These are phyloP conservation scores for Melipona bicolor DNA, from an alignment of 2,888 invertebrate species.

Conservation along the genomic window DNA sequence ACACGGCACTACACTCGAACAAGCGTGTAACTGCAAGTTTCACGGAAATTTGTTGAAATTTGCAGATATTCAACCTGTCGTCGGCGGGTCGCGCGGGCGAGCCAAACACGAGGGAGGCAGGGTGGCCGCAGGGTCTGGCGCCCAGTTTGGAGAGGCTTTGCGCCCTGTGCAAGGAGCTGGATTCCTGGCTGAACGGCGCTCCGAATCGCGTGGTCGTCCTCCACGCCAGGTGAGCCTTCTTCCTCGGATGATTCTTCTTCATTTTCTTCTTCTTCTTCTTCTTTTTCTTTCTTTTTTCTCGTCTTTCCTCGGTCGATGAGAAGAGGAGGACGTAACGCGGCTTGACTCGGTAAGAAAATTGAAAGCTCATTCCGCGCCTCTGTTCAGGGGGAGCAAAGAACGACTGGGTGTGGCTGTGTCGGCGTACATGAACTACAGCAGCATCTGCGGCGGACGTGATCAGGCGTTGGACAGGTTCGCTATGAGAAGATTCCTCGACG, in stretches of 20 bases:
- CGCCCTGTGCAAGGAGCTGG: constrained; percentile 96
- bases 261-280: not conserved
- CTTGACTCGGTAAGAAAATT: not conserved
- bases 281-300: not conserved
- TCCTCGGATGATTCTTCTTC: not conserved
- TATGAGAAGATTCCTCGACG: constrained; percentile 95
- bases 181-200: constrained; percentile 94
- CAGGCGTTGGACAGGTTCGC: constrained; percentile 96
- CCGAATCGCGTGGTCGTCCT: constrained; percentile 94
- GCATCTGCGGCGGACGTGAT: constrained; percentile 92
- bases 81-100: constrained; percentile 86
- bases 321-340: not conserved
- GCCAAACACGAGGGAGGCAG: constrained; percentile 87
- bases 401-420: constrained; percentile 94
- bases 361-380: constrained; percentile 44
- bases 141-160: constrained; percentile 96
- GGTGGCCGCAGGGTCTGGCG: constrained; percentile 94
- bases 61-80: constrained; percentile 94
- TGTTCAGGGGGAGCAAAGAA: constrained; percentile 91
- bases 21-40: not conserved
- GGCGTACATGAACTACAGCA: constrained; percentile 97
- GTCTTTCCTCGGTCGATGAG: not conserved
- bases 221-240: constrained; percentile 89
- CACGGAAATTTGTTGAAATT: not conserved
- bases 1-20: too few species aligned